phyloP scores from a whole-genome alignment of 1,140 invertebrate species.

The Listronotus oregonensis region DNA sequence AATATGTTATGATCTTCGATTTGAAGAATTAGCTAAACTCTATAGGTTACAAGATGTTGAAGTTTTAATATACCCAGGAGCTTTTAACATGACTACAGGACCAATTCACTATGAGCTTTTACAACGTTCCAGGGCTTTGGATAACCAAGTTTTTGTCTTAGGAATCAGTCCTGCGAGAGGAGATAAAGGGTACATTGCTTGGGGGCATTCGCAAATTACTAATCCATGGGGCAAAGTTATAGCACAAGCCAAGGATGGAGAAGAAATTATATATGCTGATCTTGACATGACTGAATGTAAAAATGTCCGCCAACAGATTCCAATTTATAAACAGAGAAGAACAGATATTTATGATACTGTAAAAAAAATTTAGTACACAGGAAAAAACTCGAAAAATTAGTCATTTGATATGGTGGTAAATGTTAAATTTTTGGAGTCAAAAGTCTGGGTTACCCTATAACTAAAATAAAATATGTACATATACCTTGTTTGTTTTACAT shows the following conservation, averaged over 20 bases:
- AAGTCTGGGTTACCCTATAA: too few relatives aligned
- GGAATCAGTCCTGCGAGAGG: slow-evolving; percentile 79
- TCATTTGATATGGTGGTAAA: too few relatives aligned
- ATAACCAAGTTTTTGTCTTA: slow-evolving; percentile 84
- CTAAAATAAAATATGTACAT: too few relatives aligned
- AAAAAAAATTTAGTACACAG: slow-evolving; percentile 8
- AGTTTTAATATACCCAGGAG: slow-evolving; percentile 64
- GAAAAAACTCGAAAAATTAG: too few relatives aligned
- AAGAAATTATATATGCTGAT: slow-evolving; percentile 75
- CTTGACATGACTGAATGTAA: slow-evolving; percentile 77
- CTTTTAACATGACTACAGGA: slow-evolving; percentile 95
- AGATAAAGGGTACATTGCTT: slow-evolving; percentile 80
- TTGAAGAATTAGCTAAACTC: slow-evolving; percentile 84
- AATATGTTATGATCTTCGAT: slow-evolving; percentile 94
- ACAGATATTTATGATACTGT: slow-evolving; percentile 78
- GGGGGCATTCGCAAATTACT: slow-evolving; percentile 85
- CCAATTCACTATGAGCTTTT: slow-evolving; percentile 91
- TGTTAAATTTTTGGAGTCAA: too few relatives aligned
- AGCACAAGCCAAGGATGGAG: slow-evolving; percentile 68
- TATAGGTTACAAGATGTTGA: slow-evolving; percentile 65
- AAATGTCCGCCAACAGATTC: slow-evolving; percentile 80
- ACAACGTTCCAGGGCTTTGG: slow-evolving; percentile 77
- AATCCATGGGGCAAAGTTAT: slow-evolving; percentile 88
- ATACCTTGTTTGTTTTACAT: too few relatives aligned
- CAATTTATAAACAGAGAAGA: slow-evolving; percentile 75